Evolutionary conservation across 2,797 vertebrate species (phyloP).

Genomic region (Gallirallus australis): DNA sequence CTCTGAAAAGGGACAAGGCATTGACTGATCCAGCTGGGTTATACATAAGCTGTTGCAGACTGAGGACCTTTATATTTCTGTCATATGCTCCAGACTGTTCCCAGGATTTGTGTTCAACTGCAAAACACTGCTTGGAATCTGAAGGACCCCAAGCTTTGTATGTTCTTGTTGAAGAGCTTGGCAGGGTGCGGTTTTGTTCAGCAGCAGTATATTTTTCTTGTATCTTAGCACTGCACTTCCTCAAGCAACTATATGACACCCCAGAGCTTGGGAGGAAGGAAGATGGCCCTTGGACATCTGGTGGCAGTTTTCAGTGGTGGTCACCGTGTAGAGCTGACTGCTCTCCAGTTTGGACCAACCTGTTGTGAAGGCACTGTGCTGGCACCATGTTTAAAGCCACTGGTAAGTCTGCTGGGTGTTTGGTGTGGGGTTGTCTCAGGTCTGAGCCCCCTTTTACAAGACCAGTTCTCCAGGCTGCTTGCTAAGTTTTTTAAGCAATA

Average conservation of each 20-base stretch:
- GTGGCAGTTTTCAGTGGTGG: background rate
- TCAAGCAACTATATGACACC: background rate
- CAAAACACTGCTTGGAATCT: background rate
- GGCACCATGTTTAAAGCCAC: background rate
- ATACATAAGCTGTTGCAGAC: background rate
- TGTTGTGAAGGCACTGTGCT: rapidly evolving
- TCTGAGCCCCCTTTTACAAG: background rate
- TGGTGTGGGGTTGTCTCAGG: background rate
- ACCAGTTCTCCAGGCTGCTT: background rate
- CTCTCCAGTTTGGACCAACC: background rate
- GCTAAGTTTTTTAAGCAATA: background rate
- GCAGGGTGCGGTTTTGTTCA: background rate
- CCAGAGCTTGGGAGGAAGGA: background rate
- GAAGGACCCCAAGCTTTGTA: background rate
- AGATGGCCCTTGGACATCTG: rapidly evolving
- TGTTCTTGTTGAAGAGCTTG: background rate
- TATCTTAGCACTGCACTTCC: background rate
- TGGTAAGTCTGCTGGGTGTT: background rate
- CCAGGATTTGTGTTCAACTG: background rate
- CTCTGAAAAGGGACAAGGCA: background rate
- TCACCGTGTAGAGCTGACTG: background rate
- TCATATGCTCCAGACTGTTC: background rate
- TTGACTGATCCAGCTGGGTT: background rate
- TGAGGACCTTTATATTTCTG: background rate
- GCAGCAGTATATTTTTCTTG: conserved; percentile 10